Conservation (phyloP, 2,797 vertebrate genomes). For the Carduelis carduelis region DNA sequence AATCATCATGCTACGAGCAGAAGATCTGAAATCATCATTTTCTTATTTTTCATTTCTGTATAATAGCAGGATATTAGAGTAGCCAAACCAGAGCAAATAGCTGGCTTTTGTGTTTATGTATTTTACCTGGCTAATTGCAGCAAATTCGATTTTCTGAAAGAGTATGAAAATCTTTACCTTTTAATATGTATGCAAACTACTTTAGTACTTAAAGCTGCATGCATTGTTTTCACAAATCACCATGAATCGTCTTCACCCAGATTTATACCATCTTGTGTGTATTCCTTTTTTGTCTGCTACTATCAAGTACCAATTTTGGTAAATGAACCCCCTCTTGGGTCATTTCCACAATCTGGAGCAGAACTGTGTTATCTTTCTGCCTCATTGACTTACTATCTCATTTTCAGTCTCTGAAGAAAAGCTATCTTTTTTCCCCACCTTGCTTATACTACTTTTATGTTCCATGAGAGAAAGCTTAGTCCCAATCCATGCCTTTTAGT, state of each 20-base stretch:
- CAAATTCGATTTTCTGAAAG: background rate
- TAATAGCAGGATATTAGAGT: background rate
- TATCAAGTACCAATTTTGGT: slow-evolving; percentile 8
- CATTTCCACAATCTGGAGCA: slow-evolving; percentile 32
- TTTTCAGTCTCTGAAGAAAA: slow-evolving; percentile 47
- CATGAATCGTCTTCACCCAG: background rate
- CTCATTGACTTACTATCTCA: slow-evolving; percentile 51
- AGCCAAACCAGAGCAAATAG: background rate
- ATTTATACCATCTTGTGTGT: background rate
- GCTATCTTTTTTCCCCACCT: slow-evolving; percentile 26
- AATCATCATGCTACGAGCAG: background rate
- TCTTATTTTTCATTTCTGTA: background rate
- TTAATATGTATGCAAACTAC: background rate
- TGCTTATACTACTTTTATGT: slow-evolving; percentile 39
- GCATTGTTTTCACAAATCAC: background rate
- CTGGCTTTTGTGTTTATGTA: background rate
- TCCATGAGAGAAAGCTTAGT: slow-evolving; percentile 27
- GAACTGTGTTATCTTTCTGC: slow-evolving; percentile 58
- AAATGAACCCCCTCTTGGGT: slow-evolving; percentile 38
- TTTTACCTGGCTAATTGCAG: background rate
- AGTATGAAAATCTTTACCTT: background rate
- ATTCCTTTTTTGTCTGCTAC: background rate
- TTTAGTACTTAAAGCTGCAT: background rate
- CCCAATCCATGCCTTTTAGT: background rate
- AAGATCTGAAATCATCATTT: background rate